Base-by-base conservation (phyloP, 1,140 invertebrate species). In the Saxidomus purpurata region DNA sequence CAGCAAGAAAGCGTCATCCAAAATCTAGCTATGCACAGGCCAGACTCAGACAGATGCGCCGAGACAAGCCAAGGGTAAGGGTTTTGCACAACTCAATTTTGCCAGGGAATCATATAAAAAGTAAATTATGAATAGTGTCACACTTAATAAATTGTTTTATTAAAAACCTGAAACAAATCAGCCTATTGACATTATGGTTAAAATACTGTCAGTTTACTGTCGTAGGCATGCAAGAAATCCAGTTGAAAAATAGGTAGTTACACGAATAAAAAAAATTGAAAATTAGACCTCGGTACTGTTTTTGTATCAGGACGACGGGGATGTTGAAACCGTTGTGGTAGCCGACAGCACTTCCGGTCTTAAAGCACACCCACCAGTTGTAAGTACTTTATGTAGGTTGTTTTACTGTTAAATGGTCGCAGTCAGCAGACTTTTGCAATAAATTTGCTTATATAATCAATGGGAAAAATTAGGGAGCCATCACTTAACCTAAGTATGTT, bases 281-380 rank as follows among this genome's bases (percentile, higher is more conserved):
- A 28, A 63, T 71, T 31, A 38, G 67, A 71, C 15, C 67, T 71
- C 22, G 34, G 34, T 71, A 36, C 34, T 71, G 13, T 82, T 63
- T 67, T 49, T 59, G 25, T 43, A n/a, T 63, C 63, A 85, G 83
- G 83, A 55, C 8, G 67, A 52, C 11, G 83, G 63, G 9, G 83
- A 85, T 28, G 25, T 40, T 52, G 43, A 76, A 59, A n/a, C 63
- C 43, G 17, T 67, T 36, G 83, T 17, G 36, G 22, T 69, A 22
- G 63, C 61, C 19, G 83, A 74, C 40, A 28, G 15, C n/a, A 71
- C 87, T 38, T 43, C 77, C 61, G 63, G 67, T 47, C 61, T 89
- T 63, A 67, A 82, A 49, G 87, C 87, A 28, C 87, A 89, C 52
- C 36, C 40, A 49, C 87, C 87, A 52, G 80, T 89, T 83, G 87